phyloP scores from a whole-genome alignment of 2,797 vertebrate species.

The Notolepis coatsorum region DNA sequence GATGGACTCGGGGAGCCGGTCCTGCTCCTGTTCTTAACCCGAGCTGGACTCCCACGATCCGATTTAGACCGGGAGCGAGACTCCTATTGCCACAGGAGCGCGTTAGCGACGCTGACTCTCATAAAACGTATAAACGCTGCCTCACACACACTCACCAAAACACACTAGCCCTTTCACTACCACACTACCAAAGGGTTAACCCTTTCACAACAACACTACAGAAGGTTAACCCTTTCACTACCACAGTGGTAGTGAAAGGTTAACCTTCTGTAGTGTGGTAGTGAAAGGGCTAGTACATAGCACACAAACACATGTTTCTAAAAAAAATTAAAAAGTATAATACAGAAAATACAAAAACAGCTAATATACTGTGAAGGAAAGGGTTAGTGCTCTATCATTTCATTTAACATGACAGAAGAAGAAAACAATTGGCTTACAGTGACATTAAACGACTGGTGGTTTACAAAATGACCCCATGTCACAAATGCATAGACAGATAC shows the following conservation, averaged over 20 bases:
- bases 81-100: constrained; percentile 88
- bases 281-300: constrained; percentile 12
- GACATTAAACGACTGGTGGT: too few species aligned
- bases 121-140: constrained; percentile 7
- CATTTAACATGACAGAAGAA: constrained; percentile 33
- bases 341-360: constrained; percentile 22
- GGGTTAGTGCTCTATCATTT: constrained; percentile 83
- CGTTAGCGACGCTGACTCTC: constrained; percentile 74
- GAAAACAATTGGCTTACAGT: constrained; percentile 38
- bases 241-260: too few species aligned
- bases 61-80: constrained; percentile 95
- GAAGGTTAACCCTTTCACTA: too few species aligned
- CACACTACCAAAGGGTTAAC: too few species aligned
- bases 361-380: constrained; percentile 88
- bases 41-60: constrained; percentile 89
- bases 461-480: constrained; percentile 54
- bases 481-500: constrained; percentile 43
- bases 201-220: too few species aligned
- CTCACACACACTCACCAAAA: constrained; percentile 6
- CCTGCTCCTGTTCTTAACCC: constrained; percentile 91
- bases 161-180: too few species aligned
- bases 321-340: constrained; percentile 5
- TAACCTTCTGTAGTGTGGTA: too few species aligned
- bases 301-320: constrained; percentile 41
- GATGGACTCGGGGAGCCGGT: constrained; percentile 91